Conservation (phyloP, 2,113 vertebrate species). For the Podarcis cretensis region DNA sequence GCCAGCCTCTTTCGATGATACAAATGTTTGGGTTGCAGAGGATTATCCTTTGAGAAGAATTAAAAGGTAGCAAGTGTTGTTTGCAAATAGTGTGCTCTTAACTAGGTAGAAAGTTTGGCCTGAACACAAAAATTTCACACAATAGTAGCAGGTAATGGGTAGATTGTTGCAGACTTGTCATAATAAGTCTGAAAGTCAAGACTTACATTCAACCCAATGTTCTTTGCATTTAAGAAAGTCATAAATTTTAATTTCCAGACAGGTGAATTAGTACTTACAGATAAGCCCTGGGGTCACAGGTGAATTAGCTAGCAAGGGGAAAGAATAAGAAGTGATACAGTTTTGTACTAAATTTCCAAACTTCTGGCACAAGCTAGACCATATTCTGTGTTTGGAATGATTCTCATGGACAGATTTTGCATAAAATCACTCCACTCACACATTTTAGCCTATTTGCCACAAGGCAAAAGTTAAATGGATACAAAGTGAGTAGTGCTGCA, state of each 20-base stretch:
- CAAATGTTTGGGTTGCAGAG: background rate
- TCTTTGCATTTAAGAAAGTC: background rate
- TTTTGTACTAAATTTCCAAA: background rate
- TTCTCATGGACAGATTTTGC: background rate
- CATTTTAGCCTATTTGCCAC: background rate
- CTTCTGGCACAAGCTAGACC: background rate
- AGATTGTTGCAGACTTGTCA: background rate
- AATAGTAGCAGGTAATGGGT: background rate
- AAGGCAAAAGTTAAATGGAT: background rate
- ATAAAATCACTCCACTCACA: background rate
- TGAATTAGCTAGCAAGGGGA: background rate
- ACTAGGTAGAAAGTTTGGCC: background rate
- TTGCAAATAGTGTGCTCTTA: background rate
- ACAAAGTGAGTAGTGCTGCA: background rate
- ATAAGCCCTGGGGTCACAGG: background rate
- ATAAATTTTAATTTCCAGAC: background rate
- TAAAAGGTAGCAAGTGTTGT: background rate
- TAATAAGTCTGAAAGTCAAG: background rate
- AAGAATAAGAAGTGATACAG: background rate
- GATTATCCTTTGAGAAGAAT: background rate
- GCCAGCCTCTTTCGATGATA: background rate
- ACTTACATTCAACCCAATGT: background rate
- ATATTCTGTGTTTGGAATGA: background rate
- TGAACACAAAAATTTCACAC: background rate
- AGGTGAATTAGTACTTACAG: background rate